phyloP scores from a whole-genome alignment of 1,140 invertebrate species.

The Drosophila sp. region DNA sequence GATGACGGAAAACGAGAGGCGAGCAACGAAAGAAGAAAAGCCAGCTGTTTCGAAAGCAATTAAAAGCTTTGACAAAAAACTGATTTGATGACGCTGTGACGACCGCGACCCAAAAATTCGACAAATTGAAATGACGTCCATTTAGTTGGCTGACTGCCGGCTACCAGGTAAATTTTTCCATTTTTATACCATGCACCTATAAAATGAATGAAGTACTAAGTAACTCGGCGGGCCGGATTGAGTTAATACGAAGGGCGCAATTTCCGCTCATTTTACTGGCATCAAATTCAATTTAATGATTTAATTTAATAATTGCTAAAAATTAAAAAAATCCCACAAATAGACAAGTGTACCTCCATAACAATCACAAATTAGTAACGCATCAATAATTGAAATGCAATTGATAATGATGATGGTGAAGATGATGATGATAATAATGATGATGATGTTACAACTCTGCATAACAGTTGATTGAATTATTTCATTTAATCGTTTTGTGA shows the following conservation, averaged over 20 bases:
- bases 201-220: too few relatives aligned
- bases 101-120: not conserved
- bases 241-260: too few relatives aligned
- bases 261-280: not conserved
- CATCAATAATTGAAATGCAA: slow-evolving; percentile 8
- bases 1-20: not conserved
- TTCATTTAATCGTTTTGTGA: slow-evolving; percentile 4
- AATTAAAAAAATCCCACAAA: not conserved
- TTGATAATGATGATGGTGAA: not conserved
- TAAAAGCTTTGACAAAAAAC: slow-evolving; percentile 11
- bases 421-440: not conserved
- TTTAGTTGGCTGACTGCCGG: not conserved
- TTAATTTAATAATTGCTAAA: not conserved
- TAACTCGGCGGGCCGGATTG: too few relatives aligned
- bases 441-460: not conserved
- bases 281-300: not conserved
- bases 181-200: not conserved
- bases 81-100: not conserved
- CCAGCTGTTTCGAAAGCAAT: slow-evolving; percentile 11
- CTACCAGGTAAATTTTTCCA: slow-evolving; percentile 1
- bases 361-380: not conserved
- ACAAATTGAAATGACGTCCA: slow-evolving; percentile 4
- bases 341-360: not conserved
- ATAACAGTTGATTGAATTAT: slow-evolving; percentile 2
- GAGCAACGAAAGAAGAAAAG: not conserved